Percentiles rank a stretch among this genome's conserved stretches.
phyloP scores from a whole-genome alignment of 2,113 vertebrate genomes.

The Tauraco erythrolophus region DNA sequence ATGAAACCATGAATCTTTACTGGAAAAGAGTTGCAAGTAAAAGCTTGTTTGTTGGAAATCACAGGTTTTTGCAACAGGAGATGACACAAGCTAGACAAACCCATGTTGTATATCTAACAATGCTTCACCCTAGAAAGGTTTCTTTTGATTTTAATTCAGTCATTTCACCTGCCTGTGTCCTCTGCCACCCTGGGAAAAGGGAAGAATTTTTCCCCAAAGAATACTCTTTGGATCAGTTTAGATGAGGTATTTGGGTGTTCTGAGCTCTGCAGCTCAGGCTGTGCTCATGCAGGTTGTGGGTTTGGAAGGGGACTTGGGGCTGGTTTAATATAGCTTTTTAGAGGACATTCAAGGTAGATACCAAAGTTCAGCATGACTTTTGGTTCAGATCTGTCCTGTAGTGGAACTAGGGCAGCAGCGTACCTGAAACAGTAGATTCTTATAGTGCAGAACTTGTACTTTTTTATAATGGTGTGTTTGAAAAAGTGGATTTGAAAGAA shows the following conservation, averaged over 20 bases:
- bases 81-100: not conserved
- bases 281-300: not conserved
- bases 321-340: not conserved
- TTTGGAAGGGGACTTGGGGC: not conserved
- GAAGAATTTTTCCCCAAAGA: not conserved
- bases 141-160: not conserved
- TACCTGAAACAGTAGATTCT: not conserved
- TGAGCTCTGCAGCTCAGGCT: not conserved
- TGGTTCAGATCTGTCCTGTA: fast-evolving
- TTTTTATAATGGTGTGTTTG: not conserved
- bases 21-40: not conserved
- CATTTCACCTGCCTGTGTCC: not conserved
- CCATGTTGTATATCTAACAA: not conserved
- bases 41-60: not conserved
- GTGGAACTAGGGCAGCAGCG: not conserved
- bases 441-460: not conserved
- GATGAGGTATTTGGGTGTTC: not conserved
- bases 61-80: not conserved
- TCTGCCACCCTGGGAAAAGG: not conserved
- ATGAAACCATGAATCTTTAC: not conserved
- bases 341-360: not conserved
- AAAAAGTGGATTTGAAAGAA: not conserved
- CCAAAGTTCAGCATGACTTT: not conserved
- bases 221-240: not conserved
- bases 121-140: not conserved